These are phyloP conservation scores for Tragelaphus imberbis DNA, from an alignment of 2,113 vertebrate species.

Conservation along the genomic window DNA sequence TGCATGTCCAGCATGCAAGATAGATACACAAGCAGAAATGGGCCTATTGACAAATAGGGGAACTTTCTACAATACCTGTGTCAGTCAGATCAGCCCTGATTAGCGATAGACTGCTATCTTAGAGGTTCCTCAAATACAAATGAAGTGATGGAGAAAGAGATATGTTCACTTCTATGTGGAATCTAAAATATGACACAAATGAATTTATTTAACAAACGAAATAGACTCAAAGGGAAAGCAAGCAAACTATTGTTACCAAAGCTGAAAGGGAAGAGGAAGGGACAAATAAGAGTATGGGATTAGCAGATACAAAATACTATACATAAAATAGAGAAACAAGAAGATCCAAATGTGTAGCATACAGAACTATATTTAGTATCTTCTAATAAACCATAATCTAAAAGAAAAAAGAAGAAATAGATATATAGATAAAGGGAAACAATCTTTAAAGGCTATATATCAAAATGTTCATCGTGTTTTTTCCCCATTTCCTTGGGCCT, in stretches of 20 bases:
- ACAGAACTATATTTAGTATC: background rate
- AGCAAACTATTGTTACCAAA: background rate
- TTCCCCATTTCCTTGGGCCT: background rate
- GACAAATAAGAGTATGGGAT: background rate
- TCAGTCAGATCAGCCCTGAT: background rate
- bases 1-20: background rate
- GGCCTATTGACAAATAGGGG: background rate
- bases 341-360: background rate
- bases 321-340: background rate
- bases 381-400: background rate
- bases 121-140: background rate
- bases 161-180: background rate
- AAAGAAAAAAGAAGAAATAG: background rate
- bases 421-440: background rate
- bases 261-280: background rate
- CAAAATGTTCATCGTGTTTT: background rate
- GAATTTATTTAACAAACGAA: background rate
- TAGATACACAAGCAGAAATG: background rate
- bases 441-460: background rate
- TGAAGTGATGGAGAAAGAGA: background rate
- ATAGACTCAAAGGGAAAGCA: background rate
- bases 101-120: background rate
- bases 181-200: background rate
- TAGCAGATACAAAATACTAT: background rate
- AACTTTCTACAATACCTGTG: background rate